Base-by-base conservation (phyloP, 2,888 invertebrate species). In the Sinohyriopsis cumingii region DNA sequence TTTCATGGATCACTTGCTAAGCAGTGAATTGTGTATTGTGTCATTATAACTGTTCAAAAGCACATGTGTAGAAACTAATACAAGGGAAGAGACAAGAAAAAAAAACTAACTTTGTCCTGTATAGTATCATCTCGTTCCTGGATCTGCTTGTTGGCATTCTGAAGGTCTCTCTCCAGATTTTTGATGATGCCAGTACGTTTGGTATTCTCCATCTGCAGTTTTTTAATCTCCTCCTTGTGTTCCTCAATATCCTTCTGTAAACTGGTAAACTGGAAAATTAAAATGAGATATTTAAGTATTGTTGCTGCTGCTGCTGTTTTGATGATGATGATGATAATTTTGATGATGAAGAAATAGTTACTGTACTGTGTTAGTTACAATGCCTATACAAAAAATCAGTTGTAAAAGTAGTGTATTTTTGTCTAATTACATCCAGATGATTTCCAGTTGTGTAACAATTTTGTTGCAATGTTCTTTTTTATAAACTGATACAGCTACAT, bases 81-180 rank as follows among this genome's bases (percentile, higher is more conserved):
- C 45, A 45, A 33, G 33, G 33, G 9, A 33, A 33, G 9, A 0
- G 9, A 33, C 33, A 9, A 33, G 12, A 12, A 15, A 45, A 33
- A 33, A 33, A 18, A 61, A 57, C 69, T 60, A 33, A 89, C 90
- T 86, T 96, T 96, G 62, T 95, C 94, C 82, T 94, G 94, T 72
- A 97, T 95, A 0, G 94, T 94, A 28, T 92, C 92, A 85, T 96
- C 96, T 72, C 96, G 92, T 88, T 96, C 96, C 5, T 92, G 91
- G 68, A 97, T 94, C 90, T 96, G 96, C 87, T 94, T 95, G 83
- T 94, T 95, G 69, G 96, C 91, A 84, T 95, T 95, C 15, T 92
- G 92, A n/a, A 95, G 94, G 79, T 95, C 94, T 76, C 94, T 93
- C 86, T 95, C 94, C 67, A 96, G 90, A 45, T 93, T 92, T 24